Evolutionary conservation across 1,140 invertebrate species (phyloP), one percentile per base, ranked within the genome.

Genomic region (Sogatella furcifera): DNA sequence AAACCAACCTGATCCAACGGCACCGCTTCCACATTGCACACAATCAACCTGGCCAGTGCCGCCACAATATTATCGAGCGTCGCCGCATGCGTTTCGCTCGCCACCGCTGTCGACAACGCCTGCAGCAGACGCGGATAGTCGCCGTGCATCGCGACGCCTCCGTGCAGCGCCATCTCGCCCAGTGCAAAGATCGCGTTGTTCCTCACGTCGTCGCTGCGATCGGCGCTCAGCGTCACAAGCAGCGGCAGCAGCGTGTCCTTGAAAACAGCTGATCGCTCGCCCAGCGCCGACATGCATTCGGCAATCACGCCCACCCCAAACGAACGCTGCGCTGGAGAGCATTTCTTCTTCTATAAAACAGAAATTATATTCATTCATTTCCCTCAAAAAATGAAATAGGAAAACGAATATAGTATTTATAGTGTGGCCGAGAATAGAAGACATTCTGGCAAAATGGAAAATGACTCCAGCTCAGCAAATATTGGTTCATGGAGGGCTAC

Each of bases 1-100:
- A n/a, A n/a, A 28, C 24, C 6, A 6, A 82, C 80, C 70, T 85
- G 81, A 3, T 80, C 77, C 8, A 90, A 65, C 13, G 87, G 87
- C 31, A 90, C 70, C 61, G 74, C 76, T 17, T 68, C 67, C 19
- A 77, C 70, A 73, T 88, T 87, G 0, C 79, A 78, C 15, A 84
- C 74, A 38, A 91, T 86, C 56, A 90, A 75, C 43, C 88, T 78
- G 15, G 86, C 84, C 41, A 89, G 77, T 15, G 88, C 86, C 58
- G 86, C 88, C 71, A 86, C 86, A 59, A 89, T 82, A 67, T 92
- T 91, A 67, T 92, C 89, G 24, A 86, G 69, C 1, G 82, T 82
- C 24, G 82, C 74, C 0, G 73, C 71, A 65, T 84, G 77, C 1
- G 72, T 74, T 69, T 89, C 88, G 64, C 78, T 80, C 17, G 73